Percentiles rank a stretch among this genome's conserved stretches.
Evolutionary conservation across 64 coral and sea anemone species (phyloP).

Genomic region (Pocillopora verrucosa): DNA sequence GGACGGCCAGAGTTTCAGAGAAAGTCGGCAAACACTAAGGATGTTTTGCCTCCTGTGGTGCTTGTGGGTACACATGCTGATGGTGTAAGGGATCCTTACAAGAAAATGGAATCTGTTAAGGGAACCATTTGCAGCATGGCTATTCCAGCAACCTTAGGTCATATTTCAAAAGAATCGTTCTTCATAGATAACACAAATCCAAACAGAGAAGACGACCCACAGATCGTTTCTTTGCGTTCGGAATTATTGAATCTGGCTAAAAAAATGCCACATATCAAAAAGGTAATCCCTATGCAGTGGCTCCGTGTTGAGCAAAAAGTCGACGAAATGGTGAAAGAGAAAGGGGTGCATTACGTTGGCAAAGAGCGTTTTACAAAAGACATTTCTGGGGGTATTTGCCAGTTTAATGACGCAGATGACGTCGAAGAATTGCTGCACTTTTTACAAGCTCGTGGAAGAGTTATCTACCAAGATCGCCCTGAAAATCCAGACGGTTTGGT

Average conservation of each 20-base stretch:
- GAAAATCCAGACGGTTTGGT: neutral
- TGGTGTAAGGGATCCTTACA: neutral
- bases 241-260: neutral
- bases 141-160: too few species aligned
- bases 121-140: neutral
- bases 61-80: constrained; percentile 18
- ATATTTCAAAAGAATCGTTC: neutral
- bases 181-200: neutral
- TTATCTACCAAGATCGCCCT: neutral
- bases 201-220: neutral
- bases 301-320: neutral
- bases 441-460: neutral
- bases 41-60: neutral
- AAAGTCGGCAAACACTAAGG: neutral
- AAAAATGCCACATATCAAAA: neutral
- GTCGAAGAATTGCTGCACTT: neutral
- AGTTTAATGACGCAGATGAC: neutral
- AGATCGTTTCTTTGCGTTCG: neutral
- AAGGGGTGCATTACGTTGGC: neutral
- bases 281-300: neutral
- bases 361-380: neutral
- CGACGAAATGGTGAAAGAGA: neutral
- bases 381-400: neutral
- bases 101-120: neutral
- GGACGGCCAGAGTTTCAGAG: too few species aligned